Conservation (phyloP, 2,113 vertebrate species). For the Ursus arctos region DNA sequence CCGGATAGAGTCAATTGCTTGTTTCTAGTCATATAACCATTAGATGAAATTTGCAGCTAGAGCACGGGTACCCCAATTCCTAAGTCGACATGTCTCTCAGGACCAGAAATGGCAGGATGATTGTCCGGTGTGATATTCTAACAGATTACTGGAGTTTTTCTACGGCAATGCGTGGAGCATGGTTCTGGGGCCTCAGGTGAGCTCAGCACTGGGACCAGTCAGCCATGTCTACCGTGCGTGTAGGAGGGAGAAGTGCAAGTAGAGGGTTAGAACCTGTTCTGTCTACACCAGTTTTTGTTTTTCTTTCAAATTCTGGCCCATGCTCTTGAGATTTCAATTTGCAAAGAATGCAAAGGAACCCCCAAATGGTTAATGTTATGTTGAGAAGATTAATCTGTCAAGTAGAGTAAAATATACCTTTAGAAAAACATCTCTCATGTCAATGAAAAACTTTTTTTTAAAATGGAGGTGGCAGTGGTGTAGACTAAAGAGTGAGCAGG, state of each 20-base stretch:
- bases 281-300: neutral
- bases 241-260: neutral
- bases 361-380: neutral
- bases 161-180: neutral
- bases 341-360: neutral
- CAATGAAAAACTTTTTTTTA: neutral
- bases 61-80: neutral
- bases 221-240: neutral
- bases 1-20: neutral
- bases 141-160: neutral
- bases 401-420: neutral
- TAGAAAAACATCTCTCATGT: neutral
- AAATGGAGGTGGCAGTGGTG: neutral
- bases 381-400: slow-evolving; percentile 4
- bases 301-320: neutral
- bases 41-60: neutral
- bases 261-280: neutral
- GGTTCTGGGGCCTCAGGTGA: neutral
- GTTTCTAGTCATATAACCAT: neutral
- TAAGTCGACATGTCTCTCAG: neutral
- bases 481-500: neutral
- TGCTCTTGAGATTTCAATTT: neutral
- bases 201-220: neutral
- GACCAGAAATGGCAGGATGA: neutral
- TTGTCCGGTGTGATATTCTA: neutral